Conservation (phyloP, 1,140 invertebrate species). For the Berghia stephanieae region DNA sequence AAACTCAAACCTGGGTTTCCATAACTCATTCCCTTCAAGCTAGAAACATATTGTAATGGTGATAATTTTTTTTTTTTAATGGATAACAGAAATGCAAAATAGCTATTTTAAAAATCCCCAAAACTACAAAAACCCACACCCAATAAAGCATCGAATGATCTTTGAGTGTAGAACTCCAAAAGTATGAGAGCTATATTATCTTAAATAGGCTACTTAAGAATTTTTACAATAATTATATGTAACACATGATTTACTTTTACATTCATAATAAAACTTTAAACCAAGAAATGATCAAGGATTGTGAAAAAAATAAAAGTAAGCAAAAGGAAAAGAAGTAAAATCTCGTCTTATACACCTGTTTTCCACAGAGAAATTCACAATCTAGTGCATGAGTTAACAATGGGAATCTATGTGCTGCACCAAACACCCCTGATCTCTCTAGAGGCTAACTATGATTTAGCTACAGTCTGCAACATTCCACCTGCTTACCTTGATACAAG, state of each 20-base stretch:
- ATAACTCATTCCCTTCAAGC: too few relatives aligned
- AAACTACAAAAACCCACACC: too few relatives aligned
- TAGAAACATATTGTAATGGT: too few relatives aligned
- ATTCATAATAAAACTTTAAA: conserved; percentile 12
- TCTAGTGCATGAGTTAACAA: conserved; percentile 64
- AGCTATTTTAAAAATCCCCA: too few relatives aligned
- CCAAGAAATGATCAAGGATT: neutral
- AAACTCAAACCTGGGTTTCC: too few relatives aligned
- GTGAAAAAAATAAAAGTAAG: conserved; percentile 34
- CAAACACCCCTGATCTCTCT: conserved; percentile 62
- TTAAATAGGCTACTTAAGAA: too few relatives aligned
- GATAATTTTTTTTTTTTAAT: too few relatives aligned
- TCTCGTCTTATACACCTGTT: conserved; percentile 30
- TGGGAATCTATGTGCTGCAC: conserved; percentile 65
- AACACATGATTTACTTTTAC: neutral
- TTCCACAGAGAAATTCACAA: conserved; percentile 64
- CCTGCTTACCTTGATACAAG: conserved; percentile 65
- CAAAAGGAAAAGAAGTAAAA: conserved; percentile 44
- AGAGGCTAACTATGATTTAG: conserved; percentile 64
- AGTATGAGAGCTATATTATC: too few relatives aligned
- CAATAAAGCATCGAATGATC: too few relatives aligned
- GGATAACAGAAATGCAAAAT: too few relatives aligned
- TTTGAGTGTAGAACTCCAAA: too few relatives aligned
- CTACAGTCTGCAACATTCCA: conserved; percentile 60
- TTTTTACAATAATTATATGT: neutral